Evolutionary conservation across 1,140 invertebrate genomes (phyloP), one percentile per base, ranked within the genome.

Genomic region (Trachymyrmex septentrionalis): DNA sequence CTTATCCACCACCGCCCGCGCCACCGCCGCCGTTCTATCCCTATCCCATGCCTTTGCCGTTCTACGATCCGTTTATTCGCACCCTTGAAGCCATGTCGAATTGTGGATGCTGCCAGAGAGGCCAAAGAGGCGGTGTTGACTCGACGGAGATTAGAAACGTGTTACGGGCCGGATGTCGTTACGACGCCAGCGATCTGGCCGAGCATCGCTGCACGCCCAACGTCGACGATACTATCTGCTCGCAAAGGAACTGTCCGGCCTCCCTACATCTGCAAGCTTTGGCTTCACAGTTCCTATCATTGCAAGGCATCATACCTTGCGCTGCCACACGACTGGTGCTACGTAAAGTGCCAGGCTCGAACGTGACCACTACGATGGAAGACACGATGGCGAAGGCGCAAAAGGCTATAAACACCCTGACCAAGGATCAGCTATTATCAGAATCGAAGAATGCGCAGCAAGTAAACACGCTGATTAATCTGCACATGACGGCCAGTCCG

Each of bases 191-290:
- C 64, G 81, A 91, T 6, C 9, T 9, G 1, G 81, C 88, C 0
- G 88, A 93, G 0, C 94, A 95, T 69, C 88, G 66, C 16, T 95
- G 93, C 72, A 75, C 82, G 1, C 66, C 86, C 7, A 86, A 77
- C 3, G 72, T 48, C 5, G 91, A 92, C 44, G 93, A 92, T 5
- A 86, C 90, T 0, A 86, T 94, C 9, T 95, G 95, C 67, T 72
- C 78, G 4, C 93, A 90, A 48, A 89, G 85, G 7, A 93, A 93
- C 38, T 95, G 95, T 75, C 94, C 94, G 0, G 88, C 92, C 1
- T 87, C 93, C 0, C 86, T 95, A 1, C 94, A 92, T 77, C 77
- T 95, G 12, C 95, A 95, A 57, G 94, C 94, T 1, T 48, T 95
- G 16, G 93, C 92, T 0, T 95, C 95, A 0, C 95, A 95, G 53